These are phyloP conservation scores for Alexandromys oeconomus DNA, from an alignment of 2,797 vertebrate genomes.

Conservation along the genomic window DNA sequence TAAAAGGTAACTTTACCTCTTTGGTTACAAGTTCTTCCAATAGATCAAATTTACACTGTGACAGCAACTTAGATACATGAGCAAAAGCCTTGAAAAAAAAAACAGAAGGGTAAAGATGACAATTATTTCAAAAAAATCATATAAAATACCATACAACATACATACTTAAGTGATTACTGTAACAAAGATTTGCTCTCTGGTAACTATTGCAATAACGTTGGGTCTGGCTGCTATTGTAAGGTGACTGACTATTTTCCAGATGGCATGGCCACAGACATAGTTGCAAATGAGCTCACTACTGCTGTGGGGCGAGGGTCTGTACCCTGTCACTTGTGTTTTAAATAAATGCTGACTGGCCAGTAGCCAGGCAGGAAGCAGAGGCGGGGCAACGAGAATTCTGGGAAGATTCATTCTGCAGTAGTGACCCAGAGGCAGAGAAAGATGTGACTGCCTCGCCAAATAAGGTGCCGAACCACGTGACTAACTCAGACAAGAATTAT, in stretches of 20 bases:
- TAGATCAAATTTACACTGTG: conserved; percentile 93
- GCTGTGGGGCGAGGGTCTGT: too few relatives aligned
- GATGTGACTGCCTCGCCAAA: too few relatives aligned
- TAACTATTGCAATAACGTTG: not conserved
- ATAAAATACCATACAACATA: not conserved
- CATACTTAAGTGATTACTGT: not conserved
- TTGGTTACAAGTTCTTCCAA: conserved; percentile 94
- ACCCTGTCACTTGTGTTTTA: too few relatives aligned
- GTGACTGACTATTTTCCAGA: not conserved
- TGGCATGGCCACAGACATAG: not conserved
- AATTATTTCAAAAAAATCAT: conserved; percentile 65
- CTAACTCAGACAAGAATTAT: too few relatives aligned
- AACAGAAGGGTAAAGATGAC: not conserved
- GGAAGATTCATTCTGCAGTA: too few relatives aligned
- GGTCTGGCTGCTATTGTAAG: not conserved
- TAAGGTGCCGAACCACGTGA: too few relatives aligned
- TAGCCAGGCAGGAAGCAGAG: too few relatives aligned
- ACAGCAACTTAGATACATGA: conserved; percentile 94
- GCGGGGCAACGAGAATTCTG: too few relatives aligned
- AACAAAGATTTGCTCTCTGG: conserved; percentile 36
- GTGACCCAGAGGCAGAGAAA: too few relatives aligned
- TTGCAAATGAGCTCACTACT: not conserved
- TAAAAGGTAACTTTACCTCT: conserved; percentile 91
- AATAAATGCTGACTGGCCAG: too few relatives aligned
- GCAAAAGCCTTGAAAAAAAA: conserved; percentile 92